A percentile compares a stretch with the other conserved stretches of the same genome.
Evolutionary conservation across 2,888 invertebrate genomes (phyloP).

Genomic region (Sycophila texana): DNA sequence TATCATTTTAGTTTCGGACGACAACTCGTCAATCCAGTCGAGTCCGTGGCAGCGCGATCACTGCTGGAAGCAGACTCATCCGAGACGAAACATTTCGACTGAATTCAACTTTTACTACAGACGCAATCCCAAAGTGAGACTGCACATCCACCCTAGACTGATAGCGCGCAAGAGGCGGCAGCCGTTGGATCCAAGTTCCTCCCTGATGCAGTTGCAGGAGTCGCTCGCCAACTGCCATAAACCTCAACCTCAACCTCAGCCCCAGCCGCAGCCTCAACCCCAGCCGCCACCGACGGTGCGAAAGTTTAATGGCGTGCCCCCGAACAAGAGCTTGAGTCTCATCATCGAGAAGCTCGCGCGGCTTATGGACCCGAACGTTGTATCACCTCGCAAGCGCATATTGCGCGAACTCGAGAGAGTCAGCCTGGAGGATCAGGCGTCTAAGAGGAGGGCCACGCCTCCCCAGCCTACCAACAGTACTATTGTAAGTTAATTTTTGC

Average conservation of each 20-base stretch:
- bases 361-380: conserved; percentile 78
- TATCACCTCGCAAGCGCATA: conserved; percentile 89
- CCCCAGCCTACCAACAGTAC: conserved; percentile 65
- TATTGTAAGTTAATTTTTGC: conserved; percentile 22
- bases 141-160: conserved; percentile 76
- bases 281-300: conserved; percentile 1
- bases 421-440: conserved; percentile 82
- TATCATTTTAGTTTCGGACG: conserved; percentile 79
- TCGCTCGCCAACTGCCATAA: conserved; percentile 61
- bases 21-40: conserved; percentile 92
- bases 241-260: not conserved
- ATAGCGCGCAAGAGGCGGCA: conserved; percentile 81
- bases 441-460: conserved; percentile 77
- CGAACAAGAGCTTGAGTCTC: conserved; percentile 69
- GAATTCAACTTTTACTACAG: conserved; percentile 85
- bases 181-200: conserved; percentile 79
- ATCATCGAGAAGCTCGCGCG: conserved; percentile 72
- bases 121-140: conserved; percentile 77
- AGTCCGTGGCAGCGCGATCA: conserved; percentile 94
- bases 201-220: conserved; percentile 60
- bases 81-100: conserved; percentile 84
- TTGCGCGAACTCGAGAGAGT: conserved; percentile 88
- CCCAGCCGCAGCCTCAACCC: conserved; percentile 13
- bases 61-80: conserved; percentile 90
- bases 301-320: conserved; percentile 51